phyloP scores from a whole-genome alignment of 2,797 vertebrate genomes.

The Lithobates pipiens region DNA sequence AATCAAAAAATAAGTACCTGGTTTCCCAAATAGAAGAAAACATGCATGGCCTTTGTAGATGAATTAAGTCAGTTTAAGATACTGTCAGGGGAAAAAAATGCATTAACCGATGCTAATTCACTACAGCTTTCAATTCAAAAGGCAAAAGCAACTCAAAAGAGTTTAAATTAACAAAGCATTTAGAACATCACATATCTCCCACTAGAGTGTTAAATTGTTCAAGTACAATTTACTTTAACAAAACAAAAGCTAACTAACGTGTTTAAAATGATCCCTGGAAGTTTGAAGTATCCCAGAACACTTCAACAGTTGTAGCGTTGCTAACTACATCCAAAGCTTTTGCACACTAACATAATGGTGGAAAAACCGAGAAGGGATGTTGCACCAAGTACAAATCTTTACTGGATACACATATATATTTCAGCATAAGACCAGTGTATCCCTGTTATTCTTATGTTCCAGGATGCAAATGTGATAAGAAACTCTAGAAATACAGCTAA shows the following conservation, averaged over 20 bases:
- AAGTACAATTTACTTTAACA: constrained; percentile 48
- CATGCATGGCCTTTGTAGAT: constrained; percentile 21
- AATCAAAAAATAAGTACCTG: not conserved
- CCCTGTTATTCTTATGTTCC: too few species aligned
- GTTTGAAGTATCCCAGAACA: constrained; percentile 2
- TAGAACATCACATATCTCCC: constrained; percentile 44
- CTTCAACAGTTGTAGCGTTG: not conserved
- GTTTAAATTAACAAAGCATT: constrained; percentile 55
- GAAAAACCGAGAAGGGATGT: too few species aligned
- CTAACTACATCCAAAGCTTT: too few species aligned
- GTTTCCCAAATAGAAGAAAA: constrained; percentile 8
- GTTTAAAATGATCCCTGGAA: constrained; percentile 39
- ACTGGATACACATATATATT: too few species aligned
- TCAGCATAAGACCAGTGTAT: too few species aligned
- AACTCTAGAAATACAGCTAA: too few species aligned
- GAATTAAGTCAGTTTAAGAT: constrained; percentile 31
- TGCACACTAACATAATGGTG: too few species aligned
- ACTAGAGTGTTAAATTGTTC: constrained; percentile 38
- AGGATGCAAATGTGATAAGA: too few species aligned
- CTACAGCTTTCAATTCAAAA: constrained; percentile 33
- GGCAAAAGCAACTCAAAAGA: constrained; percentile 37
- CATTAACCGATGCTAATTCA: constrained; percentile 47
- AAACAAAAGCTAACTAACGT: constrained; percentile 38
- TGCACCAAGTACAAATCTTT: too few species aligned
- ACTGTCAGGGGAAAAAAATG: constrained; percentile 21